phyloP scores from a whole-genome alignment of 1,140 invertebrate species.

The Apocrypta bakeri region DNA sequence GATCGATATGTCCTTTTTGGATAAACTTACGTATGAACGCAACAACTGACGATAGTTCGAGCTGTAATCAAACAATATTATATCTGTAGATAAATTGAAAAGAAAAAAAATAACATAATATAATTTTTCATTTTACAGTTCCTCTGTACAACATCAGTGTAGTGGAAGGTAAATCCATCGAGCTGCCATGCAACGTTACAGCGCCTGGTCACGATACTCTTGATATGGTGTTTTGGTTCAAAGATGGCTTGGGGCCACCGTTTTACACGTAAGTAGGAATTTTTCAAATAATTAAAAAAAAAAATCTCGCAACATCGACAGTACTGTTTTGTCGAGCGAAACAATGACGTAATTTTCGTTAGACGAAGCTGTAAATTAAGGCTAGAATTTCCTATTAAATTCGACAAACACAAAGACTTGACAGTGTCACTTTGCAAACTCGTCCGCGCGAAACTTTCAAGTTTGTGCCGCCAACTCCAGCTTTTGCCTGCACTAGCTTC shows the following conservation, averaged over 20 bases:
- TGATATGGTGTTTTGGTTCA: conserved; percentile 93
- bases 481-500: neutral
- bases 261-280: conserved; percentile 84
- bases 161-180: conserved; percentile 87
- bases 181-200: conserved; percentile 89
- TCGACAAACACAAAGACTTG: neutral
- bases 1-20: too few species aligned
- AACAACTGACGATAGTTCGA: too few species aligned
- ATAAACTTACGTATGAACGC: too few species aligned
- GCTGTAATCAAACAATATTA: too few species aligned
- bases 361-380: neutral
- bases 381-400: neutral
- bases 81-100: too few species aligned
- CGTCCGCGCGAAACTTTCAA: conserved; percentile 1
- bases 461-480: neutral
- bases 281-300: neutral
- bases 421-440: neutral
- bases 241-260: conserved; percentile 88
- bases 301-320: too few species aligned
- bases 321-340: too few species aligned
- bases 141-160: conserved; percentile 85
- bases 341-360: too few species aligned
- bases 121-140: conserved; percentile 72
- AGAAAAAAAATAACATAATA: neutral
- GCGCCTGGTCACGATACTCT: conserved; percentile 87